Evolutionary conservation across 2,888 invertebrate genomes (phyloP), one percentile per base, ranked within the genome.

Genomic region (Hesperia comma): DNA sequence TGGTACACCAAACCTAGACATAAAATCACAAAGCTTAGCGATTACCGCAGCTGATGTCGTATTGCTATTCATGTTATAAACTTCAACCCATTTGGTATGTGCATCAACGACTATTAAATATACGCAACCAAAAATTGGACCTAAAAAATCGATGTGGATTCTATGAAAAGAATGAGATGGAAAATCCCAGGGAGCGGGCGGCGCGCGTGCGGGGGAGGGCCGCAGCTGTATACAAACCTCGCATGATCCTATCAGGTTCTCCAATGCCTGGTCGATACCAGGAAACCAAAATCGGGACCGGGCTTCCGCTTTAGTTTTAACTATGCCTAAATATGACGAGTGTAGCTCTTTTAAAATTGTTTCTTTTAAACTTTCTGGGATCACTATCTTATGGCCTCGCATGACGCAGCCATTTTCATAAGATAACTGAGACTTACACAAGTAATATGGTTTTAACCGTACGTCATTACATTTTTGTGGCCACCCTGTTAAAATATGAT

Each of bases 281-380:
- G 72, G 70, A 43, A 67, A 74, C 72, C 72, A 66, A 4, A 77
- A 68, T 12, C 75, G 46, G 4, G 69, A 66, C 1, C 76, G 70
- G 8, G 74, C 75, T 67, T 75, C 72, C 4, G 72, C 70, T 66
- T 70, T 73, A 33, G 63, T 71, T 68, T 73, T 71, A 12, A 68
- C 55, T n/a, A 71, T 63, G 2, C 72, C 71, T 21, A 71, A 64
- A 64, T 72, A 68, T 1, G 69, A 51, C 0, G 26, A 26, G 46
- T 72, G 69, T 14, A 72, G 54, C 19, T 72, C 71, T 7, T 63
- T 40, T n/a, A n/a, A n/a, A n/a, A n/a, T n/a, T n/a, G n/a, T n/a
- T n/a, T n/a, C n/a, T n/a, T n/a, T n/a, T n/a, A 15, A 71, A 53
- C n/a, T 26, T 3, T 40, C 12, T 3, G 71, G 71, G 10, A 71